These are phyloP conservation scores for Triplophysa siluroides DNA, from an alignment of 2,113 vertebrate species.

Conservation along the genomic window DNA sequence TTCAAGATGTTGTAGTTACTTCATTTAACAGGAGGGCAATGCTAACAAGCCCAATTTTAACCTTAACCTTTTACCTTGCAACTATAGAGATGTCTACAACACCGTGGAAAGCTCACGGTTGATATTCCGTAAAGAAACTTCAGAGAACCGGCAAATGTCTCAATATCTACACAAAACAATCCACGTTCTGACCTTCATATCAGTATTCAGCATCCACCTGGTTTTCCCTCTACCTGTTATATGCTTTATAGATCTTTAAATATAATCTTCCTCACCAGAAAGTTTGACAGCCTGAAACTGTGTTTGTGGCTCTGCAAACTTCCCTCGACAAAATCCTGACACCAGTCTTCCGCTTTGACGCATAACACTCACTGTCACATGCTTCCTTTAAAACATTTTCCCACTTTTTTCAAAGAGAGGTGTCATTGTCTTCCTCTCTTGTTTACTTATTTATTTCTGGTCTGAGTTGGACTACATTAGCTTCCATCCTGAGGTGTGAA, in stretches of 20 bases:
- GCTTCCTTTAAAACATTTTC: background rate
- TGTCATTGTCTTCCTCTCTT: conserved; percentile 4
- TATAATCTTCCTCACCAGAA: background rate
- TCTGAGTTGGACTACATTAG: conserved; percentile 45
- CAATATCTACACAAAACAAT: background rate
- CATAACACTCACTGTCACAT: conserved; percentile 5
- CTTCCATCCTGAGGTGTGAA: conserved; percentile 38
- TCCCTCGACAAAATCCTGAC: background rate
- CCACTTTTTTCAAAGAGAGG: conserved; percentile 1
- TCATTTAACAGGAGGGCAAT: too few species aligned
- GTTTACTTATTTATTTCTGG: conserved; percentile 30
- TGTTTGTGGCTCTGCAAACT: conserved; percentile 11
- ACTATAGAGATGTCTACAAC: background rate
- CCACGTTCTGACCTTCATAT: background rate
- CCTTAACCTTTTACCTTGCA: background rate
- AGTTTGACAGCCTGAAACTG: background rate
- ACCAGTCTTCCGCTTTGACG: background rate
- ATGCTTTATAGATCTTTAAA: background rate
- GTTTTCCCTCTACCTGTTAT: background rate
- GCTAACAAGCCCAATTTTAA: background rate
- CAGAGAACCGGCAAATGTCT: background rate
- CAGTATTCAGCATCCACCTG: background rate
- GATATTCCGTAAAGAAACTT: background rate
- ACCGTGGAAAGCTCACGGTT: background rate
- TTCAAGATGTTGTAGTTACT: too few species aligned